Conservation (phyloP, 2,797 vertebrate genomes). For the Sebastes umbrosus region DNA sequence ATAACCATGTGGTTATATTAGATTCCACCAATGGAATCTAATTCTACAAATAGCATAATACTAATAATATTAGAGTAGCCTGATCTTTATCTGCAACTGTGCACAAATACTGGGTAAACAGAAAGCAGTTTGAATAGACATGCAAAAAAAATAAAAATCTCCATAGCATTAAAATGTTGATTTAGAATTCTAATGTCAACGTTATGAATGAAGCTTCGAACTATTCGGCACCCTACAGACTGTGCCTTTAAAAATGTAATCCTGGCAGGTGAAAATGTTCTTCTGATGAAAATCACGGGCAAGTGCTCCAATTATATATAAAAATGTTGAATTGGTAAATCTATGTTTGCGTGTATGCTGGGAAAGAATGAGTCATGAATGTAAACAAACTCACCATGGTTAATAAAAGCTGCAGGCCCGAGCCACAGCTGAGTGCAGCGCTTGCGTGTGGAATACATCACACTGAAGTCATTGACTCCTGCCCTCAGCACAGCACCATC, state of each 20-base stretch:
- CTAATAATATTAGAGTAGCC: too few relatives aligned
- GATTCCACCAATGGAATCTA: too few relatives aligned
- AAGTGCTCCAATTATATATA: not conserved
- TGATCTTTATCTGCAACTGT: not conserved
- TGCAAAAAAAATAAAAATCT: not conserved
- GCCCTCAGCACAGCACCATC: conserved; percentile 88
- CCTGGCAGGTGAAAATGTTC: not conserved
- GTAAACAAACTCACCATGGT: conserved; percentile 86
- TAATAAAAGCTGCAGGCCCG: conserved; percentile 94
- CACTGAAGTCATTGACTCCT: conserved; percentile 94
- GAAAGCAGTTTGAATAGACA: not conserved
- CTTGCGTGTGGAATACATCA: conserved; percentile 96
- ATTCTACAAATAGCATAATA: too few relatives aligned
- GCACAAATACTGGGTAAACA: not conserved
- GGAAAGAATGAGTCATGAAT: conserved; percentile 4
- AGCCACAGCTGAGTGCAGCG: conserved; percentile 94
- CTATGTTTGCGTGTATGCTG: not conserved
- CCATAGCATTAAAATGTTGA: not conserved
- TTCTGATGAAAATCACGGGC: not conserved
- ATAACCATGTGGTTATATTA: too few relatives aligned
- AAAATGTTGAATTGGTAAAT: not conserved
- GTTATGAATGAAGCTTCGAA: not conserved
- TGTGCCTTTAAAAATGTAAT: not conserved
- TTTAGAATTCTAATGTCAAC: not conserved
- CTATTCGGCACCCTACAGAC: not conserved